These are phyloP conservation scores for Colinus virginianus DNA, from an alignment of 2,113 vertebrate species.

Conservation along the genomic window DNA sequence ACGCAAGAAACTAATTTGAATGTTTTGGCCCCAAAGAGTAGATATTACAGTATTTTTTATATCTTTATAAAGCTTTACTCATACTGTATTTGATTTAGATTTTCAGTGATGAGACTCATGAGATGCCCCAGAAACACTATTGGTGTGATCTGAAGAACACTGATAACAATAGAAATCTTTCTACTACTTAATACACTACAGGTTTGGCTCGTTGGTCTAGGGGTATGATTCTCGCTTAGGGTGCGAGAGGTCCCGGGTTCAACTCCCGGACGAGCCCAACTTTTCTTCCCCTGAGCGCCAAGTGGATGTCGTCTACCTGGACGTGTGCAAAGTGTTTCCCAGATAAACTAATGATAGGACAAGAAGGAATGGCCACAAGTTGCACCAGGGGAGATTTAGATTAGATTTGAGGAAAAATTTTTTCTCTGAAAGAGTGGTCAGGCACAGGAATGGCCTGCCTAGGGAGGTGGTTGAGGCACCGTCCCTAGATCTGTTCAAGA, in stretches of 20 bases:
- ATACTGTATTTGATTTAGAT: not conserved
- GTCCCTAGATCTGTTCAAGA: too few species aligned
- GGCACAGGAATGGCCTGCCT: too few species aligned
- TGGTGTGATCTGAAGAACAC: not conserved
- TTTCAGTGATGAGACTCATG: not conserved
- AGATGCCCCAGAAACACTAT: not conserved
- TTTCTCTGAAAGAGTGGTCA: too few species aligned
- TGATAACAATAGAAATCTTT: not conserved
- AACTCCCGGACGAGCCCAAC: slow-evolving; percentile 64
- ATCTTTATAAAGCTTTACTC: not conserved
- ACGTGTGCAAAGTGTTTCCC: too few species aligned
- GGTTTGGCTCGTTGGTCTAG: slow-evolving; percentile 73
- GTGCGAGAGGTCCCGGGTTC: slow-evolving; percentile 77
- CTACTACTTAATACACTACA: not conserved
- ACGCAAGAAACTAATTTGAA: not conserved
- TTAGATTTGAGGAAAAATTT: too few species aligned
- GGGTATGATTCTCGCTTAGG: slow-evolving; percentile 79
- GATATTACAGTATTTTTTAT: not conserved
- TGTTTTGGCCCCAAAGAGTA: not conserved
- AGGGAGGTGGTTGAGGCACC: too few species aligned
- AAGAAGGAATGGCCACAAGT: too few species aligned
- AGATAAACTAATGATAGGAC: too few species aligned
- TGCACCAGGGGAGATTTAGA: too few species aligned
- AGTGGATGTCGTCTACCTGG: too few species aligned
- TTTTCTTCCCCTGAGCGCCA: not conserved